Evolutionary conservation across 1,140 invertebrate species (phyloP).

Genomic region (Zaprionus taronus): DNA sequence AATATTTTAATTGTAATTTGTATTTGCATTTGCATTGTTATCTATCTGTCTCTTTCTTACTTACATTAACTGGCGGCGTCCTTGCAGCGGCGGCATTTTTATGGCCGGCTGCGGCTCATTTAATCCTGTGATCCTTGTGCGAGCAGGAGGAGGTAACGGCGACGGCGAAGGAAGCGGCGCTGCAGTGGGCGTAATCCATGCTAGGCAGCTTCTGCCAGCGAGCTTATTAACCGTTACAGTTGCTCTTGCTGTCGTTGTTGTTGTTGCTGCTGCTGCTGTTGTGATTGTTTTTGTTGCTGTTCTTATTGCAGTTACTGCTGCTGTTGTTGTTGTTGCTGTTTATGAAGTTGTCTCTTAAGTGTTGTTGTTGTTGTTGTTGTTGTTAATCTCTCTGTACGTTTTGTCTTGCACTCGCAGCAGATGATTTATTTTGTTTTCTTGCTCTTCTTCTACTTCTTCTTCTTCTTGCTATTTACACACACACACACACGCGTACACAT

Average conservation of each 20-base stretch:
- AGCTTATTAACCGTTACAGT: slow-evolving; percentile 35
- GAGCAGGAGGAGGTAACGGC: slow-evolving; percentile 7
- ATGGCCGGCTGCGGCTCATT: slow-evolving; percentile 64
- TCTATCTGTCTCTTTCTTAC: slow-evolving; percentile 24
- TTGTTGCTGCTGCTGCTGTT: slow-evolving; percentile 17
- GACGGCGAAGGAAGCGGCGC: neutral
- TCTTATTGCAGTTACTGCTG: neutral
- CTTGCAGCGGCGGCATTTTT: slow-evolving; percentile 79
- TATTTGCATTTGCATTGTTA: neutral
- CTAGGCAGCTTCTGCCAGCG: slow-evolving; percentile 52
- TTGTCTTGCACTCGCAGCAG: slow-evolving; percentile 37
- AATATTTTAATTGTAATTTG: neutral
- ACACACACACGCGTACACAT: slow-evolving; percentile 2
- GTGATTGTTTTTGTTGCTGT: slow-evolving; percentile 7
- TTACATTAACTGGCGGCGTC: slow-evolving; percentile 70
- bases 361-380: neutral
- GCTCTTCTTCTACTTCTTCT: slow-evolving; percentile 21
- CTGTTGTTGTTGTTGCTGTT: neutral
- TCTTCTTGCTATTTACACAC: slow-evolving; percentile 18
- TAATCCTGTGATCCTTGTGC: slow-evolving; percentile 52
- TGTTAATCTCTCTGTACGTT: slow-evolving; percentile 10
- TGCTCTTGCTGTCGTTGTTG: neutral
- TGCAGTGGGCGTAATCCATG: slow-evolving; percentile 63
- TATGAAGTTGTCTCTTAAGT: slow-evolving; percentile 17
- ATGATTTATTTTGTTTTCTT: slow-evolving; percentile 34